Base-by-base conservation (phyloP, 2,113 vertebrate species). In the Jaculus jaculus region DNA sequence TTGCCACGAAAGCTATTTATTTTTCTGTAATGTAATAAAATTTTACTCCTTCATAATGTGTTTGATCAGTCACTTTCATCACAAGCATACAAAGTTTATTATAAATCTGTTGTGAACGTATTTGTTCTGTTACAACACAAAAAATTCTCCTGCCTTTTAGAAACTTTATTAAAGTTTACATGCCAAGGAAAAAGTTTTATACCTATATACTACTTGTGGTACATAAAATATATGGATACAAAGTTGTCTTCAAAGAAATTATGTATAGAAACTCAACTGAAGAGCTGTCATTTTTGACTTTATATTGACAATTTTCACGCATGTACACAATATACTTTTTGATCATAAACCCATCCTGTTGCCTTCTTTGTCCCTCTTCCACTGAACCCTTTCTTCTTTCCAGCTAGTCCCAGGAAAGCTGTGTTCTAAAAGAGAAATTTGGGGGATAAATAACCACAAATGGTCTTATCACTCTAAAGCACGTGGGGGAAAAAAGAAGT, bases 161-260 rank as follows among this genome's bases (percentile, higher is more conserved):
- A 94, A 84, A 89, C 15, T 90, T 91, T 83, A 63, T 81, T 77
- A 58, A 87, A 94, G 51, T 24, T 91, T 84, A 80, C 3, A 30
- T 24, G 13, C 12, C 12, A 66, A 84, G 81, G 58, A 28, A 47
- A 66, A 81, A 82, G 5, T 21, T 30, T 32, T 39, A 47, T 0
- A 18, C 26, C 13, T 66, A 21, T 21, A 51, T 65, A 47, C 54
- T n/a, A 9, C 34, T 63, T 84, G 63, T 73, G 16, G 20, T n/a
- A 72, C 23, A 68, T 17, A 81, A 39, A 63, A 86, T 39, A 13
- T 39, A 18, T 12, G n/a, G 42, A 83, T 34, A 20, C 72, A 78
- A 23, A 73, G 13, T 15, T 82, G 17, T 68, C 23, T 39, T 94
- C 60, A n/a, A 60, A 82, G 32, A 73, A 87, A 61, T 5, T 8